Percentiles rank a stretch among this genome's conserved stretches.
Conservation (phyloP, 2,113 vertebrate species). For the Erythrocebus patas region DNA sequence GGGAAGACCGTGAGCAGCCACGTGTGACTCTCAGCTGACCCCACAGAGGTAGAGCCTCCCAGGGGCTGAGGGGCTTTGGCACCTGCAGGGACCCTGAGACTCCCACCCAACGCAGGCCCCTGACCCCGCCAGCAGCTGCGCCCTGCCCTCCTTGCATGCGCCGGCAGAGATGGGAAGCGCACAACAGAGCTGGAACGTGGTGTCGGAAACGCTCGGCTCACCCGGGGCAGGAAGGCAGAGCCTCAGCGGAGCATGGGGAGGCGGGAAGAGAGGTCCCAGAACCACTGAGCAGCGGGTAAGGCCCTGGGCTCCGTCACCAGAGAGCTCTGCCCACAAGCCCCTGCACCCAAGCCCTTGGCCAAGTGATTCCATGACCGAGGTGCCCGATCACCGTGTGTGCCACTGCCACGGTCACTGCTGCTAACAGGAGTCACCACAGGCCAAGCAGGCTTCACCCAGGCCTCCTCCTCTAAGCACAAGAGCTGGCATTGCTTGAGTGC, state of each 20-base stretch:
- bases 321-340: not conserved
- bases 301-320: too few species aligned
- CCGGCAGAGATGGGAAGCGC: fast-evolving
- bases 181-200: too few species aligned
- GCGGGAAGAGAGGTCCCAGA: not conserved
- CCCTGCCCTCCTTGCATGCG: fast-evolving
- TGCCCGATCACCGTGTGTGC: not conserved
- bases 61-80: not conserved
- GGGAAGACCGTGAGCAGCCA: not conserved
- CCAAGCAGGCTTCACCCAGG: not conserved
- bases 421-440: not conserved
- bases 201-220: not conserved
- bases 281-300: not conserved
- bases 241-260: not conserved
- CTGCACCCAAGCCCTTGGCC: not conserved
- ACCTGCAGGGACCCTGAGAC: too few species aligned
- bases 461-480: not conserved
- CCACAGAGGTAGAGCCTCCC: not conserved
- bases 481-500: not conserved
- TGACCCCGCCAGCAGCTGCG: not conserved
- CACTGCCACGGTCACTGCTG: not conserved
- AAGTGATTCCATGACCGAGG: not conserved
- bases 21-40: not conserved
- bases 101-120: not conserved
- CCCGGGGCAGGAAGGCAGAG: not conserved